These are phyloP conservation scores for Muscicapa adusta DNA, from an alignment of 2,113 vertebrate genomes.

Conservation along the genomic window DNA sequence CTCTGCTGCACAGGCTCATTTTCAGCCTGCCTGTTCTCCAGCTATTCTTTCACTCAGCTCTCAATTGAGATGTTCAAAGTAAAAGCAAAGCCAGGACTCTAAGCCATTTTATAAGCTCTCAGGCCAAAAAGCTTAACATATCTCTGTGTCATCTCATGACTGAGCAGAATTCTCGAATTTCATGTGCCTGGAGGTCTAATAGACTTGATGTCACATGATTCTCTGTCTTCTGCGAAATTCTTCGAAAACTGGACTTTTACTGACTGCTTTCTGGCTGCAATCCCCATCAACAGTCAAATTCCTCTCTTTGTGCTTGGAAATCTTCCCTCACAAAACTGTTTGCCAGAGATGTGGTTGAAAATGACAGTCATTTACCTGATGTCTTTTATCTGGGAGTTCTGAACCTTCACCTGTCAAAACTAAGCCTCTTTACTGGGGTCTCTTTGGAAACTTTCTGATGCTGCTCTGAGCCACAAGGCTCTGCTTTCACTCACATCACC, in stretches of 20 bases:
- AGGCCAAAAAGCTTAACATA: background rate
- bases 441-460: background rate
- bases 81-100: slow-evolving; percentile 1
- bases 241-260: background rate
- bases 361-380: slow-evolving; percentile 24
- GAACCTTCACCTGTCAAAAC: slow-evolving; percentile 17
- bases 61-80: slow-evolving; percentile 1
- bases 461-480: background rate
- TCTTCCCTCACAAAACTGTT: background rate
- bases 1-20: background rate
- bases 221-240: slow-evolving; percentile 8
- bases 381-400: background rate
- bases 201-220: background rate
- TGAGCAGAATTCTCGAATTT: slow-evolving; percentile 30
- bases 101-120: slow-evolving; percentile 23
- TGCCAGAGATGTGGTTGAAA: background rate
- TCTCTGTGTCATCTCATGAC: background rate
- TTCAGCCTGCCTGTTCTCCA: background rate
- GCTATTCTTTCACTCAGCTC: background rate
- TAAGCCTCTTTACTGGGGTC: background rate
- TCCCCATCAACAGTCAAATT: background rate
- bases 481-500: background rate
- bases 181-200: background rate
- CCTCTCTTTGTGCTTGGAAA: background rate
- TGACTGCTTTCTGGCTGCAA: background rate